Conservation (phyloP, 2,888 invertebrate species). For the Phlogophora meticulosa region DNA sequence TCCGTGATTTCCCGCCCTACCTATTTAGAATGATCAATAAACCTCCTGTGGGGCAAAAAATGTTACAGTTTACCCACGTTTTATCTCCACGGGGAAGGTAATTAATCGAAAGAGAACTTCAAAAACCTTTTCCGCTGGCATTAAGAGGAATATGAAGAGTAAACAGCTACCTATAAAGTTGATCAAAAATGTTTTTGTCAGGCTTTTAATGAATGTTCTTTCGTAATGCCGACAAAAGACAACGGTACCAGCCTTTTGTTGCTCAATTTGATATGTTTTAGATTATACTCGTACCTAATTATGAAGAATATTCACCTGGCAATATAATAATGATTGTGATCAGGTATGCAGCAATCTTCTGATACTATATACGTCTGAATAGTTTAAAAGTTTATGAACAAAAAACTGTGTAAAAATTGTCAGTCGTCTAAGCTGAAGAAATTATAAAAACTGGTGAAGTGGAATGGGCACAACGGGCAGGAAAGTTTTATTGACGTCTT, state of each 20-base stretch:
- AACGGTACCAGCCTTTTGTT: not conserved
- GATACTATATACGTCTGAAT: not conserved
- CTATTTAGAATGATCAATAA: constrained; percentile 75
- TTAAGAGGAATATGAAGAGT: constrained; percentile 72
- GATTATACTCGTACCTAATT: too few species aligned
- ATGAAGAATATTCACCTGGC: too few species aligned
- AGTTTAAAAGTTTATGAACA: not conserved
- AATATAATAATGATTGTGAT: not conserved
- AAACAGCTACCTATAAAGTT: constrained; percentile 61
- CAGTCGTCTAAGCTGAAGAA: constrained; percentile 39
- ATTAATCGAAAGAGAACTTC: constrained; percentile 80
- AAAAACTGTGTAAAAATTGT: constrained; percentile 12
- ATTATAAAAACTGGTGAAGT: constrained; percentile 45
- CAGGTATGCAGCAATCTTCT: not conserved
- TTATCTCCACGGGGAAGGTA: constrained; percentile 75
- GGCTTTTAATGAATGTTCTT: constrained; percentile 53
- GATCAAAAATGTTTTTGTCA: constrained; percentile 53
- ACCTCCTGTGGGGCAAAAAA: constrained; percentile 75
- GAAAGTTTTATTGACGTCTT: constrained; percentile 55
- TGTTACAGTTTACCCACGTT: constrained; percentile 72
- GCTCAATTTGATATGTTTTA: not conserved
- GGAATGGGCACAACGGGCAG: constrained; percentile 35
- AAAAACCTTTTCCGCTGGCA: constrained; percentile 73
- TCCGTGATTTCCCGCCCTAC: constrained; percentile 69
- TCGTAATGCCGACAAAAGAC: constrained; percentile 15